Evolutionary conservation across 2,113 vertebrate genomes (phyloP).

Genomic region (Gavia stellata): DNA sequence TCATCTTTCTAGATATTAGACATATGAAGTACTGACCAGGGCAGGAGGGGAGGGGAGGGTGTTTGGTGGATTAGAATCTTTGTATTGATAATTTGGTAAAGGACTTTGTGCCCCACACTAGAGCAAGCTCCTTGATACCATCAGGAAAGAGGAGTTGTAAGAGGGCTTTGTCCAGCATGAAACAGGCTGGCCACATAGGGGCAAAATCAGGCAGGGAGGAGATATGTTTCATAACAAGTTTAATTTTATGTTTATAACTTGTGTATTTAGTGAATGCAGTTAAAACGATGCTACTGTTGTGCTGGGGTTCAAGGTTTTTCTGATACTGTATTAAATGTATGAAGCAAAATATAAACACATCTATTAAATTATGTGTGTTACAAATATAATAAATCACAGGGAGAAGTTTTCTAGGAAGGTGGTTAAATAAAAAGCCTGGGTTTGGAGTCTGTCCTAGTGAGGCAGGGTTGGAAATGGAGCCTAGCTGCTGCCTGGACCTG

Average conservation of each 20-base stretch:
- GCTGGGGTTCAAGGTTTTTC: background rate
- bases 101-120: background rate
- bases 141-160: background rate
- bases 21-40: rapidly evolving
- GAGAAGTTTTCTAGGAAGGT: background rate
- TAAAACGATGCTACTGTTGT: background rate
- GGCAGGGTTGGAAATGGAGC: background rate
- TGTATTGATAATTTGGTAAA: background rate
- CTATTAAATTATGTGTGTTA: background rate
- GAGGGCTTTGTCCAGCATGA: background rate
- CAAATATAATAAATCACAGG: background rate
- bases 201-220: background rate
- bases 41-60: background rate
- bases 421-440: background rate
- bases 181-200: background rate
- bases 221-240: background rate
- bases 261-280: background rate
- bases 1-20: background rate
- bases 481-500: background rate
- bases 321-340: background rate
- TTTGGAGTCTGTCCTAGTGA: background rate
- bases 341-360: background rate
- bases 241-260: background rate
- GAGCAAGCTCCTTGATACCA: background rate
- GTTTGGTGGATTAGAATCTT: background rate